Percentiles rank a stretch among this genome's conserved stretches.
phyloP scores from a whole-genome alignment of 2,797 vertebrate genomes.

The Sebastes diploproa region DNA sequence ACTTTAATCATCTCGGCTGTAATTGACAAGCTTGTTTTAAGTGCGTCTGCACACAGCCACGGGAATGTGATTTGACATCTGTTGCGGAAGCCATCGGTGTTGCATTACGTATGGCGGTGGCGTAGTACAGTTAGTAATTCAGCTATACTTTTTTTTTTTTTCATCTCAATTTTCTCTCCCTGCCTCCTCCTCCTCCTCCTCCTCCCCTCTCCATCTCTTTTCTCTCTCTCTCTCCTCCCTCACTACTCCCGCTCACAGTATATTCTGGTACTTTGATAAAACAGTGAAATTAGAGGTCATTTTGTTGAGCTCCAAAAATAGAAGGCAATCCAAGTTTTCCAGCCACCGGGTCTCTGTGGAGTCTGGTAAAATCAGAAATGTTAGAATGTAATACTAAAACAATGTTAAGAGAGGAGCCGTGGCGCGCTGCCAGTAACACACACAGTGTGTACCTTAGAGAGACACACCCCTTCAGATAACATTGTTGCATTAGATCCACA shows the following conservation, averaged over 20 bases:
- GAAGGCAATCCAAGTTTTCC: constrained; percentile 71
- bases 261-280: constrained; percentile 57
- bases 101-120: constrained; percentile 35
- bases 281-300: constrained; percentile 77
- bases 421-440: constrained; percentile 35
- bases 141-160: constrained; percentile 6
- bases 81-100: constrained; percentile 46
- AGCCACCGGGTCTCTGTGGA: constrained; percentile 68
- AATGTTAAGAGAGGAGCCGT: constrained; percentile 34
- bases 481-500: constrained; percentile 52
- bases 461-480: constrained; percentile 15
- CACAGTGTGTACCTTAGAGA: constrained; percentile 20
- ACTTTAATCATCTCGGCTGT: constrained; percentile 61
- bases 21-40: constrained; percentile 67
- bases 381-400: constrained; percentile 61
- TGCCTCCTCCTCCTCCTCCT: neutral
- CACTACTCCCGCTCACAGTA: constrained; percentile 3
- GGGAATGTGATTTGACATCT: constrained; percentile 64
- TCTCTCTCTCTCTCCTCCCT: neutral
- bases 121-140: constrained; percentile 26
- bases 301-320: constrained; percentile 71
- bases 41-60: constrained; percentile 48
- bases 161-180: neutral
- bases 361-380: constrained; percentile 66
- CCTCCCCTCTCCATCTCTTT: neutral